phyloP scores from a whole-genome alignment of 2,797 vertebrate species.

The Threskiornis aethiopicus region DNA sequence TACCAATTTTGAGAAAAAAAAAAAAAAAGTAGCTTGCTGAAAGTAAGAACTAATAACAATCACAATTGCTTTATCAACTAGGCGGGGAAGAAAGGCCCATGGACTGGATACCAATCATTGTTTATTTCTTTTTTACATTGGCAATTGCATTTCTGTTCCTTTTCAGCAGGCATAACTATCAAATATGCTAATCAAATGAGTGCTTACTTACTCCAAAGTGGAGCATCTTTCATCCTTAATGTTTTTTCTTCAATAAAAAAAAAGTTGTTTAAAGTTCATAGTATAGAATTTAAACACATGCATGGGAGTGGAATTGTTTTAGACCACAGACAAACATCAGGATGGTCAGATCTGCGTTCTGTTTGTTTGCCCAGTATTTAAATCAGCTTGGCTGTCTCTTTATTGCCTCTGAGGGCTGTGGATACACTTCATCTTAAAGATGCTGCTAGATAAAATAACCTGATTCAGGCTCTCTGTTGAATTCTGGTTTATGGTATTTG shows the following conservation, averaged over 20 bases:
- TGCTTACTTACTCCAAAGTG: neutral
- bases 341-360: neutral
- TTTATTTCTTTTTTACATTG: neutral
- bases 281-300: neutral
- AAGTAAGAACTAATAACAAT: neutral
- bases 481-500: neutral
- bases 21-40: neutral
- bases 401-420: neutral
- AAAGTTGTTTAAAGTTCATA: neutral
- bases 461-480: neutral
- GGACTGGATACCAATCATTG: neutral
- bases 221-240: neutral
- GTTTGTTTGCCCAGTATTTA: neutral
- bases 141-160: neutral
- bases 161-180: neutral
- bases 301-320: neutral
- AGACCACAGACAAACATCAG: neutral
- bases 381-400: neutral
- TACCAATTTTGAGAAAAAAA: neutral
- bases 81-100: neutral
- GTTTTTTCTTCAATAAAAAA: neutral
- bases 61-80: neutral
- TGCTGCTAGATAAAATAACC: neutral
- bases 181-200: neutral
- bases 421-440: neutral